phyloP scores from a whole-genome alignment of 2,113 vertebrate genomes.

The Pseudorhombus dupliciocellatus region DNA sequence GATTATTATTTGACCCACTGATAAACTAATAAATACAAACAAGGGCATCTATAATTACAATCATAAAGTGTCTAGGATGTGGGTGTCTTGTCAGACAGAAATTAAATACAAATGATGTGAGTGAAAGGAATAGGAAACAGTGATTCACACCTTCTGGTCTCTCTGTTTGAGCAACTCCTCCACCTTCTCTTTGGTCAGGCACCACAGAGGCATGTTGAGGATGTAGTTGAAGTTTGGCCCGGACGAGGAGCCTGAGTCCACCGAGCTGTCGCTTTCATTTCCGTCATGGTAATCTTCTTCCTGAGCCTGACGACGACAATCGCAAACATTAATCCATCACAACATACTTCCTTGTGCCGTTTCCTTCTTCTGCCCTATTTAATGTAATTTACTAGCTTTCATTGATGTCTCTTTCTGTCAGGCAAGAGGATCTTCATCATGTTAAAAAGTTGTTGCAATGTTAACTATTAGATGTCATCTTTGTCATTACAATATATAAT shows the following conservation, averaged over 20 bases:
- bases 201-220: conserved; percentile 98
- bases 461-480: not conserved
- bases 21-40: too few relatives aligned
- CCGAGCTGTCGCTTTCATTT: conserved; percentile 88
- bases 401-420: not conserved
- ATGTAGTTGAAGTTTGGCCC: conserved; percentile 99
- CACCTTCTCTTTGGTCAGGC: conserved; percentile 96
- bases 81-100: not conserved
- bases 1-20: too few relatives aligned
- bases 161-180: conserved; percentile 95
- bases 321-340: conserved; percentile 5
- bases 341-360: not conserved
- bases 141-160: conserved; percentile 88
- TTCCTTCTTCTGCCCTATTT: not conserved
- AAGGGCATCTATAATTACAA: too few relatives aligned
- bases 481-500: not conserved
- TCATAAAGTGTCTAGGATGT: too few relatives aligned
- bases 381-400: too few relatives aligned
- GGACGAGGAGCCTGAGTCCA: conserved; percentile 87
- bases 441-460: too few relatives aligned
- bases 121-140: not conserved
- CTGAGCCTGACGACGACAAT: conserved; percentile 76
- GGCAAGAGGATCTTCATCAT: too few relatives aligned
- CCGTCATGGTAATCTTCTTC: conserved; percentile 89
- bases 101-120: not conserved